phyloP scores from a whole-genome alignment of 2,113 vertebrate species.

The Ardeotis arabs region DNA sequence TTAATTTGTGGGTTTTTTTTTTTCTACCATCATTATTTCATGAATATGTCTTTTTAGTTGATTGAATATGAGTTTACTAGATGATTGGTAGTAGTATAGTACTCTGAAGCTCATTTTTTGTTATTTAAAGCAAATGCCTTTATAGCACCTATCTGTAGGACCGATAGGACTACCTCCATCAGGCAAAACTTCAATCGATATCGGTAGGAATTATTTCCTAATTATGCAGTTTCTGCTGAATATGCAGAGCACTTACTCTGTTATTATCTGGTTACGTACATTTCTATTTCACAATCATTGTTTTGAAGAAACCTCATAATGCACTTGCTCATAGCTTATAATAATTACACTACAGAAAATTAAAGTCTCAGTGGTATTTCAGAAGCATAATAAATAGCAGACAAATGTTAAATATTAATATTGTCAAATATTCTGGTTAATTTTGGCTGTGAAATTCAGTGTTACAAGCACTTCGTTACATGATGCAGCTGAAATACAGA shows the following conservation, averaged over 20 bases:
- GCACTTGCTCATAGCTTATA: not conserved
- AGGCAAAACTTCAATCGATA: not conserved
- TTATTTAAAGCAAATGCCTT: not conserved
- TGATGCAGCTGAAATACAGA: not conserved
- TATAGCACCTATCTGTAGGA: not conserved
- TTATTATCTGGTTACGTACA: slow-evolving; percentile 5
- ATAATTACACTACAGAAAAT: slow-evolving; percentile 3
- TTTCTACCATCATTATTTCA: not conserved
- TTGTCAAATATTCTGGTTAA: not conserved
- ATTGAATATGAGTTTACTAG: not conserved
- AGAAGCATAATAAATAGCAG: not conserved
- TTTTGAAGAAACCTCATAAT: slow-evolving; percentile 25
- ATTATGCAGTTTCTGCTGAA: not conserved
- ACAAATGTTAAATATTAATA: slow-evolving; percentile 34
- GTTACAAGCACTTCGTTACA: not conserved
- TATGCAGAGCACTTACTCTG: not conserved
- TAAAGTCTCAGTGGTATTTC: not conserved
- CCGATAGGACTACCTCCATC: not conserved
- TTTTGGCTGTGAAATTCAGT: not conserved
- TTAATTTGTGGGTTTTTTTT: not conserved
- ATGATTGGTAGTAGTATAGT: not conserved
- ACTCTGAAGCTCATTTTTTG: not conserved
- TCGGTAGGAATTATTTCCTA: not conserved
- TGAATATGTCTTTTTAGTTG: not conserved
- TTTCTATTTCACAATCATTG: not conserved